Base-by-base conservation (phyloP, 2,797 vertebrate species). In the Squalus acanthias region DNA sequence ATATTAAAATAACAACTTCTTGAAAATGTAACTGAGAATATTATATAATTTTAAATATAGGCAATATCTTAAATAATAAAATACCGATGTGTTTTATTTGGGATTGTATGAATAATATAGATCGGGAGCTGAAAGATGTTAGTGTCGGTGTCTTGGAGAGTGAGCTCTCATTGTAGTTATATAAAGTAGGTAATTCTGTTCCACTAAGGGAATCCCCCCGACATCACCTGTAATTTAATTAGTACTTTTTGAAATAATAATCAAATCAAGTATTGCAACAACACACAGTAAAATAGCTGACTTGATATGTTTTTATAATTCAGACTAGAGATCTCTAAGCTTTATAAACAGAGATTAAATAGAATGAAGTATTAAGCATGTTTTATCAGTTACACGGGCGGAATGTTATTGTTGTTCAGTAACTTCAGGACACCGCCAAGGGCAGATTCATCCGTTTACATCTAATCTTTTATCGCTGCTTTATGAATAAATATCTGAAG, bases 401-500 rank as follows among this genome's bases (percentile, higher is more conserved):
- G 57, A 17, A 92, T 63, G 29, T 33, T 63, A 50, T 5, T 85
- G 46, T 24, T 85, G 12, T 76, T 76, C 72, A 85, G 79, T 22
- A 50, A 20, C 20, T 85, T 46, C 17, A 85, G 46, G 82, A 24
- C 20, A 85, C 17, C 1, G 46, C 39, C 5, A 22, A 85, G 82
- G 39, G 22, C 46, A 50, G 82, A 50, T 85, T 89, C 2, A 60
- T 89, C 53, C 24, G 1, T 60, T 89, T 89, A 33, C 26, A 60
- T 87, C 5, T 50, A 24, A 20, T 46, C 65, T 96, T 97, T 97
- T 96, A 98, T 96, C 96, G 97, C 96, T 97, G 97, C 96, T 97
- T 98, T 97, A 97, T 98, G 96, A 99, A 98, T 96, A 99, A 98
- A 97, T 97, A 99, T 97, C 98, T 98, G 97, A 99, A 98, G 96